Evolutionary conservation across 2,888 invertebrate species (phyloP).

Genomic region (Neoaliturus tenellus): DNA sequence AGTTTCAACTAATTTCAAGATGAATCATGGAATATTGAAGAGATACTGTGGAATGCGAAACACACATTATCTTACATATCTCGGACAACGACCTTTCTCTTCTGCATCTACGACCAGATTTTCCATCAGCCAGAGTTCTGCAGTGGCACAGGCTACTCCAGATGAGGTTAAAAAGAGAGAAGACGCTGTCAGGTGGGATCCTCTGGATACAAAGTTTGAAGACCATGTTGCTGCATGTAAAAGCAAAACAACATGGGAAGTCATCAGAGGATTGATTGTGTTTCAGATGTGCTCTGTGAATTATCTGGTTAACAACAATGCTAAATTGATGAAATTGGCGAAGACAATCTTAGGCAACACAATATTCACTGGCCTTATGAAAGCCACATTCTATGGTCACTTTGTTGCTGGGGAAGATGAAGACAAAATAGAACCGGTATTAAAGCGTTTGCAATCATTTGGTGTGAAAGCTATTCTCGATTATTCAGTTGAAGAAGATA

Average conservation of each 20-base stretch:
- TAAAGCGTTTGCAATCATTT: conserved; percentile 91
- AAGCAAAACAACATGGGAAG: conserved; percentile 95
- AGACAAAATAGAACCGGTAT: conserved; percentile 87
- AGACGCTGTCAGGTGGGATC: conserved; percentile 73
- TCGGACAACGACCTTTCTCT: not conserved
- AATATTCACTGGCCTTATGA: conserved; percentile 91
- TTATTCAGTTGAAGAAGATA: conserved; percentile 98
- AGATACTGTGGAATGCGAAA: not conserved
- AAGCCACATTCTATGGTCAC: conserved; percentile 97
- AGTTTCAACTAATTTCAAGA: not conserved
- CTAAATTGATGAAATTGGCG: conserved; percentile 90
- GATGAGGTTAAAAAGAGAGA: not conserved
- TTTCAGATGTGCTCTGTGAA: conserved; percentile 93
- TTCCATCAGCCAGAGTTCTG: not conserved
- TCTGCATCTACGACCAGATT: not conserved
- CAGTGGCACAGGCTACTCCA: not conserved
- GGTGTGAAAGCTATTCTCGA: conserved; percentile 99
- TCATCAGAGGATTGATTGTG: conserved; percentile 92
- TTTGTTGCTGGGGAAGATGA: conserved; percentile 99
- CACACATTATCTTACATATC: not conserved
- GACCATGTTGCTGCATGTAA: conserved; percentile 94
- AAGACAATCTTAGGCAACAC: conserved; percentile 86
- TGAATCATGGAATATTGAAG: not conserved
- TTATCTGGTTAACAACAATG: conserved; percentile 93
- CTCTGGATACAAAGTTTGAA: conserved; percentile 89